A percentile compares a stretch with the other conserved stretches of the same genome.
These are phyloP conservation scores for Sinocyclocheilus anophthalmus DNA, from an alignment of 2,113 vertebrate species.

Conservation along the genomic window DNA sequence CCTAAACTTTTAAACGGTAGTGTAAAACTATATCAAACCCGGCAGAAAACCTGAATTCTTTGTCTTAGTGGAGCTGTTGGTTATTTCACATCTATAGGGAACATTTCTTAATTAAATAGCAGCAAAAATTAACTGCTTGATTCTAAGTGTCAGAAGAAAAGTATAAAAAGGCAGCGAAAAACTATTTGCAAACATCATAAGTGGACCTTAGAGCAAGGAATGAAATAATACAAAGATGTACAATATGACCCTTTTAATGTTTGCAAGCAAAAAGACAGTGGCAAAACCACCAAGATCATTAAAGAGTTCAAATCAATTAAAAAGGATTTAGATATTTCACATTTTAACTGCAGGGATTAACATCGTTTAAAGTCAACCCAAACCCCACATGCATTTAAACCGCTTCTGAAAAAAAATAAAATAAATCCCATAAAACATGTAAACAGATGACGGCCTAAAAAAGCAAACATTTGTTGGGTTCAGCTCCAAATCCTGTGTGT, in stretches of 20 bases:
- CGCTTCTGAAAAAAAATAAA: not conserved
- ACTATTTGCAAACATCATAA: not conserved
- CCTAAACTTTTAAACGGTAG: not conserved
- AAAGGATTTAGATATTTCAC: constrained; percentile 18
- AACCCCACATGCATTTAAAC: constrained; percentile 42
- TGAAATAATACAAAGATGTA: not conserved
- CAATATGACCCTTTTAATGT: not conserved
- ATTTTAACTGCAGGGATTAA: constrained; percentile 21
- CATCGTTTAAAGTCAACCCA: constrained; percentile 6
- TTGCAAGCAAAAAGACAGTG: not conserved
- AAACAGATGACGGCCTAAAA: constrained; percentile 45
- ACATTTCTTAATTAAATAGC: not conserved
- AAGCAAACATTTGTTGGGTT: too few relatives aligned
- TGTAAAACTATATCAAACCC: not conserved
- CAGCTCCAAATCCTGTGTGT: constrained; percentile 45
- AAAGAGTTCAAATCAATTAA: constrained; percentile 23
- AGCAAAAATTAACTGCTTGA: not conserved
- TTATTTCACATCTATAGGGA: not conserved
- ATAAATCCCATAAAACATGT: not conserved
- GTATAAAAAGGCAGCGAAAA: not conserved
- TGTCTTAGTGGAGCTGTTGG: not conserved
- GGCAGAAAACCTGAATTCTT: not conserved
- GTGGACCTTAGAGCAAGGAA: not conserved
- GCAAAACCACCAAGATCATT: not conserved
- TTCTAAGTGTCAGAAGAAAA: not conserved